phyloP scores from a whole-genome alignment of 2,113 vertebrate genomes.

The Paradoxurus hermaphroditus region DNA sequence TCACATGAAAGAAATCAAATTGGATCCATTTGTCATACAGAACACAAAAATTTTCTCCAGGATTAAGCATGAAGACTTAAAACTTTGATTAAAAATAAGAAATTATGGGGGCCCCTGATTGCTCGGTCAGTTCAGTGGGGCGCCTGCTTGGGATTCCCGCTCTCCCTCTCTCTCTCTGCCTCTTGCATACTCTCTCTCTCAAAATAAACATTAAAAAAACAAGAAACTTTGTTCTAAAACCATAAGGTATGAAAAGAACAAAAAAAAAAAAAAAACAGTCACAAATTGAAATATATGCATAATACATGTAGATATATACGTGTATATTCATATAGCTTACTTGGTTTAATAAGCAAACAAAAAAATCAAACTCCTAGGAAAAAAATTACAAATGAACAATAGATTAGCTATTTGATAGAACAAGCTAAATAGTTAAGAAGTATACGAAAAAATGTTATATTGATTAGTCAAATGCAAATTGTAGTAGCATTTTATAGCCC shows the following conservation, averaged over 20 bases:
- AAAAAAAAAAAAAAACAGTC: not conserved
- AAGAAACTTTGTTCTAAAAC: not conserved
- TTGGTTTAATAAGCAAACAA: not conserved
- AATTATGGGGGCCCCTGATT: too few species aligned
- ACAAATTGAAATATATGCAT: not conserved
- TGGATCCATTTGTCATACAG: not conserved
- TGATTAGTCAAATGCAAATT: not conserved
- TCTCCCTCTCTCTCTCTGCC: too few species aligned
- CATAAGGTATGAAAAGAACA: too few species aligned
- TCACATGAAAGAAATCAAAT: not conserved
- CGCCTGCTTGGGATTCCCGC: too few species aligned
- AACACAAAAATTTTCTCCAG: not conserved
- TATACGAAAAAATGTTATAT: not conserved
- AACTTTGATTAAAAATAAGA: not conserved
- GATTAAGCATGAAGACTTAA: not conserved
- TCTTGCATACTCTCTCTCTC: too few species aligned
- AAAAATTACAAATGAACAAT: not conserved
- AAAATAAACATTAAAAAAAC: not conserved
- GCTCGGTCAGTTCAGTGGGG: too few species aligned
- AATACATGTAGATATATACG: not conserved
- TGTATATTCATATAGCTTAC: not conserved
- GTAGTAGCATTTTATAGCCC: not conserved
- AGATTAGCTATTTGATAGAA: not conserved
- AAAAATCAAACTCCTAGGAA: not conserved
- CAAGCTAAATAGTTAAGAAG: not conserved